A percentile compares a stretch with the other conserved stretches of the same genome.
These are phyloP conservation scores for Drosophila orena DNA, from an alignment of 1,140 invertebrate species.

Conservation along the genomic window DNA sequence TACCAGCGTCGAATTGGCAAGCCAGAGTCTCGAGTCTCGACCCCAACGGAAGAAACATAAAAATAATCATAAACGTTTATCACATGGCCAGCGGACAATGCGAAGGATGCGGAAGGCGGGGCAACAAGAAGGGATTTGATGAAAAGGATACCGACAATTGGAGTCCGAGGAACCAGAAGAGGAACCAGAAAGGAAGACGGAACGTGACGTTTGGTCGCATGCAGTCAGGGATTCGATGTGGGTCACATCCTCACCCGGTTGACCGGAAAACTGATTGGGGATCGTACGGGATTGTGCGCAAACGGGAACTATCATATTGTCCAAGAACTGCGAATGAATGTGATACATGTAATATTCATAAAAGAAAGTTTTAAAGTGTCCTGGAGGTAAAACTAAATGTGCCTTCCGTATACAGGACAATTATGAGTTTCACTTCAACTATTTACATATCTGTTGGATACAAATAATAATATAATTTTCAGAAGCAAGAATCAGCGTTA, in stretches of 20 bases:
- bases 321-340: neutral
- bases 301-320: slow-evolving; percentile 4
- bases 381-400: too few species aligned
- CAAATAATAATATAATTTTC: too few species aligned
- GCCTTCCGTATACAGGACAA: too few species aligned
- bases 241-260: slow-evolving; percentile 45
- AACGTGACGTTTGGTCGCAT: slow-evolving; percentile 61
- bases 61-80: slow-evolving; percentile 83
- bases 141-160: slow-evolving; percentile 69
- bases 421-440: too few species aligned
- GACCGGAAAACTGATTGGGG: slow-evolving; percentile 16
- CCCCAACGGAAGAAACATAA: slow-evolving; percentile 63
- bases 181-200: slow-evolving; percentile 5
- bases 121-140: slow-evolving; percentile 46
- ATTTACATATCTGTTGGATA: too few species aligned
- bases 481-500: neutral
- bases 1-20: slow-evolving; percentile 75
- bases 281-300: neutral
- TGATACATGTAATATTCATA: neutral
- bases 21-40: slow-evolving; percentile 49
- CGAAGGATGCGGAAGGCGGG: slow-evolving; percentile 2
- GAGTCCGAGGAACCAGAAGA: slow-evolving; percentile 10
- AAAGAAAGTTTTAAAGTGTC: neutral
- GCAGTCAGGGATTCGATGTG: slow-evolving; percentile 38
- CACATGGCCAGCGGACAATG: slow-evolving; percentile 59